A percentile compares a stretch with the other conserved stretches of the same genome.
Evolutionary conservation across 2,113 vertebrate species (phyloP).

Genomic region (Vombatus ursinus): DNA sequence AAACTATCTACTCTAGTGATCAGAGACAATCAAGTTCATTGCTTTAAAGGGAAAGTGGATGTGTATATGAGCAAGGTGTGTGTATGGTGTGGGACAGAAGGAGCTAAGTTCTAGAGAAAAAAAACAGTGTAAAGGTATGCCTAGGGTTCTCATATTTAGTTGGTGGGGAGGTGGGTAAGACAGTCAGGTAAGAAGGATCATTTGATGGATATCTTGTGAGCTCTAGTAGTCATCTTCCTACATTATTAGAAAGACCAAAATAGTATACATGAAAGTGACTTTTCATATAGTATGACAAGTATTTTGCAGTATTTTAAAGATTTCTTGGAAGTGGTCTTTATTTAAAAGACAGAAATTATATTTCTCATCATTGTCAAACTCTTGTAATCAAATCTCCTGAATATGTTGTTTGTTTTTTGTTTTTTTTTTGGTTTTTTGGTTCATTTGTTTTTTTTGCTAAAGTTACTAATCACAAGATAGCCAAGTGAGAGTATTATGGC

Average conservation of each 20-base stretch:
- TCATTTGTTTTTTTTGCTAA: not conserved
- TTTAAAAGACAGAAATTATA: not conserved
- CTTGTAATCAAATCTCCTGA: not conserved
- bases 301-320: slow-evolving; percentile 15
- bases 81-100: not conserved
- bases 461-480: not conserved
- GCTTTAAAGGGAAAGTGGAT: not conserved
- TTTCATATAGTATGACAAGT: not conserved
- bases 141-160: not conserved
- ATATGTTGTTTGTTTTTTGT: too few species aligned
- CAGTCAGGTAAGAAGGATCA: not conserved
- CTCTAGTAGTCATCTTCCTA: not conserved
- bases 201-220: not conserved
- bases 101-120: not conserved
- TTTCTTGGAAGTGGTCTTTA: not conserved
- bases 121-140: not conserved
- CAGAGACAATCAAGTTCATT: not conserved
- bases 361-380: not conserved
- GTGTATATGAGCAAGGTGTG: not conserved
- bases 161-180: not conserved
- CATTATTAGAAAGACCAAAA: not conserved
- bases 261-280: not conserved
- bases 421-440: too few species aligned
- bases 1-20: not conserved
- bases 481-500: not conserved